Percentiles rank a stretch among this genome's conserved stretches.
Conservation (phyloP, 2,113 vertebrate genomes). For the Anhinga anhinga region DNA sequence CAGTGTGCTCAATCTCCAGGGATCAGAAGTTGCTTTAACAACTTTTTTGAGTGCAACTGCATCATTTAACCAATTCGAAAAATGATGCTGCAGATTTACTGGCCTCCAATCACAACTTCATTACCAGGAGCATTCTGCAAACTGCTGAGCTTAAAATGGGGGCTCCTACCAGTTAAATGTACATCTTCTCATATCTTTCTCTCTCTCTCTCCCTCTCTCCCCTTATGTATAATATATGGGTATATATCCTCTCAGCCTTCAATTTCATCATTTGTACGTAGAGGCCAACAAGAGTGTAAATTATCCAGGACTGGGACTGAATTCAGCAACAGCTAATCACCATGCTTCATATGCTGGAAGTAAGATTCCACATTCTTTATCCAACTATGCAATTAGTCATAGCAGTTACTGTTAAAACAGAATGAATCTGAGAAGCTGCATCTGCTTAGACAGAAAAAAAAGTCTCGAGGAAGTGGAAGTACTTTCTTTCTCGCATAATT, state of each 20-base stretch:
- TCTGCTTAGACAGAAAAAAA: constrained; percentile 16
- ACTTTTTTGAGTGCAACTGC: neutral
- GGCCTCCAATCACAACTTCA: neutral
- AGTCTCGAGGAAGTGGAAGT: neutral
- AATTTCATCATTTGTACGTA: neutral
- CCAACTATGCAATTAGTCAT: constrained; percentile 45
- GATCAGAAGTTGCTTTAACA: neutral
- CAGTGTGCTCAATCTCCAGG: neutral
- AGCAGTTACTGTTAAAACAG: constrained; percentile 1
- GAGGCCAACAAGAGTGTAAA: neutral
- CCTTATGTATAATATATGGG: neutral
- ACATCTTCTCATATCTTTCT: neutral
- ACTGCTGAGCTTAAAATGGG: neutral
- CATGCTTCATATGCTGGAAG: neutral
- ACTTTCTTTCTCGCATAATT: neutral
- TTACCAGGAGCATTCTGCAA: neutral
- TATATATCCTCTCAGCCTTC: neutral
- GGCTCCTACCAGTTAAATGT: neutral
- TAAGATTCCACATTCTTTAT: constrained; percentile 3
- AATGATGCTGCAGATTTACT: neutral
- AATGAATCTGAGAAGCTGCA: constrained; percentile 36
- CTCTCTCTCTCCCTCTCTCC: neutral
- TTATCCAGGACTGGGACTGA: neutral
- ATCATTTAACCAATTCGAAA: neutral
- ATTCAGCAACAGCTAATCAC: neutral